Evolutionary conservation across 2,113 vertebrate genomes (phyloP), one percentile per base, ranked within the genome.

Genomic region (Pheucticus melanocephalus): DNA sequence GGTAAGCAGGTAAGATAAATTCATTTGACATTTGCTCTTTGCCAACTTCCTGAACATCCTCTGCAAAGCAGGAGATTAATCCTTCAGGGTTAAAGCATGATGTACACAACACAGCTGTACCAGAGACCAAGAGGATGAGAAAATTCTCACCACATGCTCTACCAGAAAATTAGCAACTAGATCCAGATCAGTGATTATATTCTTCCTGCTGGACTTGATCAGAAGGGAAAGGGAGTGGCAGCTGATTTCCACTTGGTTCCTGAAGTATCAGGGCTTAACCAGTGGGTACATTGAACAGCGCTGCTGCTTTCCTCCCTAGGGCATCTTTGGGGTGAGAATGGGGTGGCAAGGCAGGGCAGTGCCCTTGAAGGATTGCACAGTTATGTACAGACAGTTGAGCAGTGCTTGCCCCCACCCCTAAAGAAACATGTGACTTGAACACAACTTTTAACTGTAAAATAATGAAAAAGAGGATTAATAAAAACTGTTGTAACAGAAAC

Each of bases 1-100:
- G 16, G 39, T 70, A 88, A 85, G 81, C 33, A 90, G 95, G 53
- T 82, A 78, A 89, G 78, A 88, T 76, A 92, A 94, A 78, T 80
- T 90, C 33, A 44, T 84, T 78, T 97, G 96, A 97, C 95, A 92
- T 97, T 94, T 94, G 83, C 18, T 81, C 56, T 89, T 80, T 94
- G 78, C 83, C 78, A 91, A 0, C 25, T 84, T 95, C 71, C 90
- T 64, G 81, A 90, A 85, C 75, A 84, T 73, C 87, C 72, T 72
- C 54, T 92, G 60, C 65, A 80, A 93, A 93, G 68, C 68, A 92
- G 60, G 61, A 84, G 86, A 92, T 96, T 95, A 93, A 78, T 88
- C 47, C 45, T 82, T 90, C 95, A 97, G 95, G 96, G 94, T 91
- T 95, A 93, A 81, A 86, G 23, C 20, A 18, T 15, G n/a, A 35